phyloP scores from a whole-genome alignment of 2,113 vertebrate genomes.

The Corythornis cristatus region DNA sequence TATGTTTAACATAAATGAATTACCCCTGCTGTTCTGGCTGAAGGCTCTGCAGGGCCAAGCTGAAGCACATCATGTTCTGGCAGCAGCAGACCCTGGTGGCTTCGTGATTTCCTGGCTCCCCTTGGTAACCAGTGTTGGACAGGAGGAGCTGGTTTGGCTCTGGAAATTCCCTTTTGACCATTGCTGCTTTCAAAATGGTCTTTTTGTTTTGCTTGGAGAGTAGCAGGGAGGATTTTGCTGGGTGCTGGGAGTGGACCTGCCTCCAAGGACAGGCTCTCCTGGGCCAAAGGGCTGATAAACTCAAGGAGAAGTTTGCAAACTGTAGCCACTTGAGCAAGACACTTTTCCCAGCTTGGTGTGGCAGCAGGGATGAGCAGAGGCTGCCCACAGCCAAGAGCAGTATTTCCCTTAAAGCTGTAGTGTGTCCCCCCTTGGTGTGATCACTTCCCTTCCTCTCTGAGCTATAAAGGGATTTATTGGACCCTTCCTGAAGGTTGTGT shows the following conservation, averaged over 20 bases:
- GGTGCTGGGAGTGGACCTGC: background rate
- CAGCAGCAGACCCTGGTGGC: background rate
- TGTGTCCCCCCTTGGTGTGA: background rate
- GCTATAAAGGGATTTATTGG: background rate
- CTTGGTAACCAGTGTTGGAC: background rate
- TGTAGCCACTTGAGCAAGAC: too few species aligned
- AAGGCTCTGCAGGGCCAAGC: background rate
- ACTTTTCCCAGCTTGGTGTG: too few species aligned
- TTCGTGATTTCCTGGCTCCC: background rate
- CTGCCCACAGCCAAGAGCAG: too few species aligned
- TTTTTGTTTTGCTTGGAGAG: background rate
- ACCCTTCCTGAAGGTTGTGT: background rate
- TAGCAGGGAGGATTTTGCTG: background rate
- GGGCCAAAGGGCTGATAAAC: too few species aligned
- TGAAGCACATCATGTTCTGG: background rate
- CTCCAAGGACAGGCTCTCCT: too few species aligned
- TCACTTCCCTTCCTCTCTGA: background rate
- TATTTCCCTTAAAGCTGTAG: background rate
- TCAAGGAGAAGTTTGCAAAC: too few species aligned
- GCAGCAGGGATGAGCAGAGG: too few species aligned
- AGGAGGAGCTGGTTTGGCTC: background rate
- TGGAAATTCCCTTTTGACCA: background rate
- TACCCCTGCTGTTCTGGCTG: background rate
- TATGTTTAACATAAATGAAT: conserved; percentile 26
- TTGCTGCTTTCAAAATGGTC: background rate